Conservation (phyloP, 2,113 vertebrate genomes). For the Aleadryas rufinucha region DNA sequence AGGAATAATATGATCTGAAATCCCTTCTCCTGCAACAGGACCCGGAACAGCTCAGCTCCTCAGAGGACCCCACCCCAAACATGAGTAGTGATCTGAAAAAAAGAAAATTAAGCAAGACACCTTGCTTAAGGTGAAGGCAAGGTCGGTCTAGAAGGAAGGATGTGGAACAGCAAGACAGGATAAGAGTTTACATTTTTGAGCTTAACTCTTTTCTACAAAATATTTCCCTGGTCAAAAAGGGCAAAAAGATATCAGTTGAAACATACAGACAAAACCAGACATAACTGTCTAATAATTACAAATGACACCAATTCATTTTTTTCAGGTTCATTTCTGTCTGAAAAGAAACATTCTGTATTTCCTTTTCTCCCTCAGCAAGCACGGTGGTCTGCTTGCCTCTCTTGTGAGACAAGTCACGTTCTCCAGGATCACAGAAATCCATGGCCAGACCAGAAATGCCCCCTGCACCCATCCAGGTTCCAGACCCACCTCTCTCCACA, state of each 20-base stretch:
- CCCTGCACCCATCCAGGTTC: accelerated
- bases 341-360: background rate
- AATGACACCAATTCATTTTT: background rate
- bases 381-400: background rate
- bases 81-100: background rate
- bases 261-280: background rate
- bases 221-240: background rate
- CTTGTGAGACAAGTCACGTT: background rate
- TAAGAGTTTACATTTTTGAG: background rate
- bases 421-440: background rate
- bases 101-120: background rate
- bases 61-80: background rate
- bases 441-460: background rate
- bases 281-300: background rate
- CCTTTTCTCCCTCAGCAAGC: background rate
- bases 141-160: background rate
- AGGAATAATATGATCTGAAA: background rate
- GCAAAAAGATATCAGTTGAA: background rate
- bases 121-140: background rate
- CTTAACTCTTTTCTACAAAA: background rate
- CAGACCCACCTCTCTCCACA: background rate
- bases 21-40: background rate
- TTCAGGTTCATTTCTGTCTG: background rate
- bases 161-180: background rate
- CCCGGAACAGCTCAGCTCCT: background rate